Evolutionary conservation across 2,113 vertebrate genomes (phyloP).

Genomic region (Conger conger): DNA sequence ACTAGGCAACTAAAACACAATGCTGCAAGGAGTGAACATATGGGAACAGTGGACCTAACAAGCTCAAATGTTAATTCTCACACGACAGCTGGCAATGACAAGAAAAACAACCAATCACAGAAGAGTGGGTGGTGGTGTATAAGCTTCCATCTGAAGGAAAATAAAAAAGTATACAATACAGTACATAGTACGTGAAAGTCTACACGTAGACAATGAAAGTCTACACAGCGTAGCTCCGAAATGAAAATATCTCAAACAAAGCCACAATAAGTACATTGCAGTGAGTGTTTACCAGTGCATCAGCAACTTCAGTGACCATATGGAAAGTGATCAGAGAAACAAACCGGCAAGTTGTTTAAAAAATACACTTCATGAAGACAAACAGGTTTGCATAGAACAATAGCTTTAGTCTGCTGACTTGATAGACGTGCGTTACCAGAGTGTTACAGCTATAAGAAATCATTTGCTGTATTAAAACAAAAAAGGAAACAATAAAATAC

Average conservation of each 20-base stretch:
- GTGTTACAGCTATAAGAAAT: neutral
- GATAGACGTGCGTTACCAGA: no score
- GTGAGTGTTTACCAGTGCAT: neutral
- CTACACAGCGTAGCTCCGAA: neutral
- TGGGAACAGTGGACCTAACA: neutral
- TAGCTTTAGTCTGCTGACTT: no score
- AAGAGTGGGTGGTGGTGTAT: neutral
- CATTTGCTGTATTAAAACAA: neutral
- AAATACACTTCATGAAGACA: neutral
- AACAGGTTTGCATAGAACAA: neutral
- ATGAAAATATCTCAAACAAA: neutral
- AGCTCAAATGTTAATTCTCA: no score
- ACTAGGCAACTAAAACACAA: neutral
- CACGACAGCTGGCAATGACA: neutral
- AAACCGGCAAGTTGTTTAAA: neutral
- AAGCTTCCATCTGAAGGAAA: neutral
- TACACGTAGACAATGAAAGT: neutral
- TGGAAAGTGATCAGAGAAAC: neutral
- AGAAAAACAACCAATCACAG: neutral
- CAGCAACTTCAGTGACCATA: neutral
- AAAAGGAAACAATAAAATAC: neutral
- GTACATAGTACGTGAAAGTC: neutral
- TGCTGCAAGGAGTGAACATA: neutral
- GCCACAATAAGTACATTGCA: neutral
- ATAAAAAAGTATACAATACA: no score